Conservation (phyloP, 2,797 vertebrate species). For the Catostomus latipinnis region DNA sequence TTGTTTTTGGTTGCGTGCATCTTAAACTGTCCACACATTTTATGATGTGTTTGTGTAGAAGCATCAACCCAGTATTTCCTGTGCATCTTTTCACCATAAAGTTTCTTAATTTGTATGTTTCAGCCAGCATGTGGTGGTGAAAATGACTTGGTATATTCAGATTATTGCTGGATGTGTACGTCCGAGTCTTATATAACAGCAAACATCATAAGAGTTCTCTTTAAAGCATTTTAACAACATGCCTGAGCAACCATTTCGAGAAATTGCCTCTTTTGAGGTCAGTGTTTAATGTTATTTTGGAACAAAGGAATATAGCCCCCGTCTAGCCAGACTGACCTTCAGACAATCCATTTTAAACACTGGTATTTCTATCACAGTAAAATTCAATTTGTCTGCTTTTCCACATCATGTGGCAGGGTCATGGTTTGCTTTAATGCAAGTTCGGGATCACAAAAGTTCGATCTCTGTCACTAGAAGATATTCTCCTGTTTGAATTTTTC, state of each 20-base stretch:
- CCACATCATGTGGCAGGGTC: not conserved
- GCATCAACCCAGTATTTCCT: not conserved
- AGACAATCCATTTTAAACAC: conserved; percentile 22
- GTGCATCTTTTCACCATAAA: not conserved
- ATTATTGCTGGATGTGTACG: too few species aligned
- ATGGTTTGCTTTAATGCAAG: conserved; percentile 8
- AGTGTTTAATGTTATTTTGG: conserved; percentile 1
- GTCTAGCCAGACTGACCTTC: not conserved
- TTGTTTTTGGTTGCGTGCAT: not conserved
- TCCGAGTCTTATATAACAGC: too few species aligned
- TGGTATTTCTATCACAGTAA: conserved; percentile 22
- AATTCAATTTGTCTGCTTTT: conserved; percentile 12
- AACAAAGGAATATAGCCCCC: not conserved
- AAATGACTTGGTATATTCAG: conserved; percentile 2
- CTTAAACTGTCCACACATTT: not conserved
- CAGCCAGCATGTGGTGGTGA: not conserved
- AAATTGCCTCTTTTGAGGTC: too few species aligned
- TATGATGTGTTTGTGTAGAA: not conserved
- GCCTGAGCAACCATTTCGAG: not conserved
- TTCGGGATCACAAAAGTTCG: conserved; percentile 6
- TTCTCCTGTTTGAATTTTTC: not conserved
- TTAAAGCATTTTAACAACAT: not conserved
- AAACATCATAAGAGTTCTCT: conserved; percentile 4
- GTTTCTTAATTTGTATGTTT: not conserved
- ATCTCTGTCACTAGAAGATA: not conserved